A percentile compares a stretch with the other conserved stretches of the same genome.
Conservation (phyloP, 2,113 vertebrate genomes). For the Fulmarus glacialis region DNA sequence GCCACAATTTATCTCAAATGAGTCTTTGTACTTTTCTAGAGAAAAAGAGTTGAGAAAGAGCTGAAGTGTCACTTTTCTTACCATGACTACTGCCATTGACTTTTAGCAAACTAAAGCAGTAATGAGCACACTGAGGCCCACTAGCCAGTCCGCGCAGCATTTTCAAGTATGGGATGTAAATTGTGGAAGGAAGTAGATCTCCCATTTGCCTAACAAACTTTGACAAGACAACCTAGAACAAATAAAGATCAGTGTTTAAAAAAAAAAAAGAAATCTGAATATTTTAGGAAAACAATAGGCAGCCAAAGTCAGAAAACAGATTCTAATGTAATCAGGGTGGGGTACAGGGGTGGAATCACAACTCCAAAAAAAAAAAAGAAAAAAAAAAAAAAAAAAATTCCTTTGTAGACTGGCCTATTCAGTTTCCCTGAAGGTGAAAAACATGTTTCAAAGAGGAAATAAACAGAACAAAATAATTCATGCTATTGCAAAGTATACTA, state of each 20-base stretch:
- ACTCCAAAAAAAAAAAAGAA: neutral
- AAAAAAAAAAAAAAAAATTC: no score
- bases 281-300: constrained; percentile 1
- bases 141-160: constrained; percentile 94
- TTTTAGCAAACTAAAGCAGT: constrained; percentile 97
- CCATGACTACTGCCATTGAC: constrained; percentile 93
- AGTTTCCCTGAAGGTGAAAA: neutral
- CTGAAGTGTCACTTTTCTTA: constrained; percentile 69
- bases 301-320: constrained; percentile 8
- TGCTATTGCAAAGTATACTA: neutral
- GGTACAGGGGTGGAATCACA: neutral
- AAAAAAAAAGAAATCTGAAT: neutral
- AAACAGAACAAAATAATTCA: neutral
- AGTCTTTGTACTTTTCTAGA: neutral
- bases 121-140: constrained; percentile 94
- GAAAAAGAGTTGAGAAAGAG: neutral
- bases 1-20: neutral
- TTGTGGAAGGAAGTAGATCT: constrained; percentile 91
- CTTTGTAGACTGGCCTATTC: neutral
- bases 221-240: constrained; percentile 91
- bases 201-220: constrained; percentile 99
- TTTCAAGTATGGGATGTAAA: constrained; percentile 94
- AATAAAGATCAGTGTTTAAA: neutral
- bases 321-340: neutral
- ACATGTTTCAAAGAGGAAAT: neutral